Percentiles rank a stretch among this genome's conserved stretches.
Conservation (phyloP, 2,888 invertebrate species). For the Trachelus troglodyta region DNA sequence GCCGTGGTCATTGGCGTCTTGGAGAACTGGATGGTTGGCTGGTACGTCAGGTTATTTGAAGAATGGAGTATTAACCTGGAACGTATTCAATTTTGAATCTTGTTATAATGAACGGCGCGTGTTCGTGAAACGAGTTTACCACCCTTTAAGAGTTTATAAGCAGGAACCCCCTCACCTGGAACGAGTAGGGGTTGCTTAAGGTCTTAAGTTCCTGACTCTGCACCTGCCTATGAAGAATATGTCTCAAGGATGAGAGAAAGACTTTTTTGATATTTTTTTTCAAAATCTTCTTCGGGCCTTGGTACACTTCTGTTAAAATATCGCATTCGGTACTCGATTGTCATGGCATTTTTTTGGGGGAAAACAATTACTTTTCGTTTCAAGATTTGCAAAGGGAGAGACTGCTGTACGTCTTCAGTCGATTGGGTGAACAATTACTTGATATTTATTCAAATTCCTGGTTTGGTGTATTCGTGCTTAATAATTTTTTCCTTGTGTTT, state of each 20-base stretch:
- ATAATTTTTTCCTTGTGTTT: background rate
- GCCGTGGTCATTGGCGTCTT: background rate
- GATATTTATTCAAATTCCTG: background rate
- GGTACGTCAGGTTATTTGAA: background rate
- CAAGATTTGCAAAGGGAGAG: no score
- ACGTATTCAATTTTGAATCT: slow-evolving; percentile 32
- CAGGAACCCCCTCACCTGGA: slow-evolving; percentile 20
- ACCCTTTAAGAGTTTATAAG: slow-evolving; percentile 49
- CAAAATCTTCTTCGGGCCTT: background rate
- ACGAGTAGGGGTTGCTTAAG: slow-evolving; percentile 27
- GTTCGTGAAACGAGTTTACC: slow-evolving; percentile 54
- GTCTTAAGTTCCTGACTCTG: slow-evolving; percentile 55
- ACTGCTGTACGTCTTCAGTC: background rate
- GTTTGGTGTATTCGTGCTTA: background rate
- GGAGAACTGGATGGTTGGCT: background rate
- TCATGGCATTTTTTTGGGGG: background rate
- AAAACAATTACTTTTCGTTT: background rate
- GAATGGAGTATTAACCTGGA: slow-evolving; percentile 16
- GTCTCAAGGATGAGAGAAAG: background rate
- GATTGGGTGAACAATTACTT: background rate
- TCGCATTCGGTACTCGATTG: background rate
- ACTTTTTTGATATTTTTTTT: background rate
- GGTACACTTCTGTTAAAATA: background rate
- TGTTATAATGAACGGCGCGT: slow-evolving; percentile 55
- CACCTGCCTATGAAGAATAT: slow-evolving; percentile 42